These are phyloP conservation scores for Julus scanicus DNA, from an alignment of 2,888 invertebrate species.

Conservation along the genomic window DNA sequence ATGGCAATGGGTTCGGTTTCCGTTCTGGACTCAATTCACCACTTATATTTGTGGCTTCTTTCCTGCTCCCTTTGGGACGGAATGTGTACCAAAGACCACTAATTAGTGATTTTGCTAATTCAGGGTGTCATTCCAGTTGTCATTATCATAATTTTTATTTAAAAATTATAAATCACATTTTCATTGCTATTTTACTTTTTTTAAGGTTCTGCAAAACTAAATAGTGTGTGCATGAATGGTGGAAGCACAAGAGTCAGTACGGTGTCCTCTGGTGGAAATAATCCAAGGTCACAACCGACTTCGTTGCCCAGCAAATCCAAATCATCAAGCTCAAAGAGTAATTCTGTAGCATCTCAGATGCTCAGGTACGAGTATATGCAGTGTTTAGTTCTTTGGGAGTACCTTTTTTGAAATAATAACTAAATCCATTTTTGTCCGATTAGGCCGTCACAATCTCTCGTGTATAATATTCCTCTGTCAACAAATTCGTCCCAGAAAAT, in stretches of 20 bases:
- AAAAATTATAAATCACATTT: background rate
- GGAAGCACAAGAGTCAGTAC: slow-evolving; percentile 39
- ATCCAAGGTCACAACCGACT: slow-evolving; percentile 31
- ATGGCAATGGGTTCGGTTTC: too few species aligned
- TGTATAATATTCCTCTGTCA: slow-evolving; percentile 26
- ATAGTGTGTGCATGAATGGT: slow-evolving; percentile 44
- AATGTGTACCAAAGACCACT: too few species aligned
- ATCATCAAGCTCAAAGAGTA: slow-evolving; percentile 48
- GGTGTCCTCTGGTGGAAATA: background rate
- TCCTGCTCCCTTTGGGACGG: too few species aligned
- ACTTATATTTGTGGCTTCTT: too few species aligned
- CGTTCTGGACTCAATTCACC: too few species aligned
- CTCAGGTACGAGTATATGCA: background rate
- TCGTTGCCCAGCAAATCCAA: slow-evolving; percentile 41
- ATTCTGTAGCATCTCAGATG: background rate
- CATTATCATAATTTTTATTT: too few species aligned
- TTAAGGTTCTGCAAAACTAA: slow-evolving; percentile 34
- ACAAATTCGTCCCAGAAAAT: slow-evolving; percentile 37
- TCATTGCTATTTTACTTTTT: background rate
- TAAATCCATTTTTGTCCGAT: background rate
- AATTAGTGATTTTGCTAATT: too few species aligned
- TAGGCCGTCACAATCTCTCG: background rate
- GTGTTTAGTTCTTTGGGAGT: too few species aligned
- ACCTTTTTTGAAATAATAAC: background rate
- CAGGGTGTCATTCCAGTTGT: too few species aligned